Percentiles rank a stretch among this genome's conserved stretches.
Conservation (phyloP, 2,888 invertebrate species). For the Dasypogon diadema region DNA sequence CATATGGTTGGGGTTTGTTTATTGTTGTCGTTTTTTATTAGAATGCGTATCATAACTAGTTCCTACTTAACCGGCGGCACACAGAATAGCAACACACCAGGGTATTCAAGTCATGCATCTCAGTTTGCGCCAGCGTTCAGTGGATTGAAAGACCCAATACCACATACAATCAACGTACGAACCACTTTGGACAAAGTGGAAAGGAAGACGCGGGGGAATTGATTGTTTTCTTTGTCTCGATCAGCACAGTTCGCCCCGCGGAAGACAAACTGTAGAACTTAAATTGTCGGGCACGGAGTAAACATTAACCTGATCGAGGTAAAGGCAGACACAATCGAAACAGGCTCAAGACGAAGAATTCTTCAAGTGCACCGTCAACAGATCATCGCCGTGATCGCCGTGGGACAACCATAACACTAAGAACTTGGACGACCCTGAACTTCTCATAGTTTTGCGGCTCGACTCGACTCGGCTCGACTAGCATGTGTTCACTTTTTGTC, state of each 20-base stretch:
- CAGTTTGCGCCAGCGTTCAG: neutral
- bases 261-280: neutral
- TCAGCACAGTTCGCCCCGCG: neutral
- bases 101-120: neutral
- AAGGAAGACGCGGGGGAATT: slow-evolving; percentile 3
- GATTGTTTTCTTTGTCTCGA: slow-evolving; percentile 7
- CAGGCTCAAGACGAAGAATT: slow-evolving; percentile 36
- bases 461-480: no score
- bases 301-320: slow-evolving; percentile 38
- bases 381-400: slow-evolving; percentile 41
- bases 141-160: no score
- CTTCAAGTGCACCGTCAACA: slow-evolving; percentile 43
- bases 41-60: slow-evolving; percentile 39
- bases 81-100: neutral
- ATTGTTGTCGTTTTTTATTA: slow-evolving; percentile 24
- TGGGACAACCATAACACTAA: slow-evolving; percentile 13
- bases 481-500: slow-evolving; percentile 20
- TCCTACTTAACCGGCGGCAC: slow-evolving; percentile 29
- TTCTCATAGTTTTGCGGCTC: slow-evolving; percentile 42
- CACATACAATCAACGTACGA: no score
- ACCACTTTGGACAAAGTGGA: neutral
- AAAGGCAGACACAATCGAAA: slow-evolving; percentile 34
- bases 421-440: slow-evolving; percentile 51
- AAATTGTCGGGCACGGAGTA: slow-evolving; percentile 15
- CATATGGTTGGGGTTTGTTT: slow-evolving; percentile 30